A percentile compares a stretch with the other conserved stretches of the same genome.
Conservation (phyloP, 2,113 vertebrate genomes). For the Chunga burmeisteri region DNA sequence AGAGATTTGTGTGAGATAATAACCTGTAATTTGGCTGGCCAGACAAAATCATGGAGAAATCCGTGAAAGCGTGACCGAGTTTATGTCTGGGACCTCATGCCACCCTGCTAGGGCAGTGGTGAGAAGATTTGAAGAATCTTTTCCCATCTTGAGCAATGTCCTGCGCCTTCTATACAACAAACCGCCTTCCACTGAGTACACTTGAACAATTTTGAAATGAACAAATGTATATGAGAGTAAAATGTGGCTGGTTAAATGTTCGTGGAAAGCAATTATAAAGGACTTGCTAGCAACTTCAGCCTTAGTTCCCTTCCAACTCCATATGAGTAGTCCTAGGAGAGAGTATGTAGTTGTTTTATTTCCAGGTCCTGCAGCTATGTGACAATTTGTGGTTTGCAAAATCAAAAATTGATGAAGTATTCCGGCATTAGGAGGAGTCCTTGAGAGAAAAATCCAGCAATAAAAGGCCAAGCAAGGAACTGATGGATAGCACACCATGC, state of each 20-base stretch:
- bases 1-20: background rate
- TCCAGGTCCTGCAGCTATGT: background rate
- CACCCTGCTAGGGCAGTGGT: accelerated
- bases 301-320: background rate
- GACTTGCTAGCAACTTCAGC: background rate
- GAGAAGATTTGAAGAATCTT: background rate
- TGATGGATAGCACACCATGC: background rate
- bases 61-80: accelerated
- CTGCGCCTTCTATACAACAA: background rate
- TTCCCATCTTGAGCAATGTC: background rate
- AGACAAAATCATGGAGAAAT: background rate
- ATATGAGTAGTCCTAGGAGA: background rate
- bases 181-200: background rate
- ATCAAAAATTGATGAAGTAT: constrained; percentile 28
- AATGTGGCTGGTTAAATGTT: background rate
- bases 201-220: background rate
- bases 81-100: background rate
- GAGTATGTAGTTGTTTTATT: background rate
- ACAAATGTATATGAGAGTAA: background rate
- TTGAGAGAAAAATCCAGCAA: background rate
- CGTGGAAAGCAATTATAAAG: background rate
- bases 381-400: constrained; percentile 8
- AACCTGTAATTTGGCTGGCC: background rate
- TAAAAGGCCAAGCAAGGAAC: background rate
- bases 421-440: background rate